Evolutionary conservation across 2,113 vertebrate species (phyloP).

Genomic region (Vidua macroura): DNA sequence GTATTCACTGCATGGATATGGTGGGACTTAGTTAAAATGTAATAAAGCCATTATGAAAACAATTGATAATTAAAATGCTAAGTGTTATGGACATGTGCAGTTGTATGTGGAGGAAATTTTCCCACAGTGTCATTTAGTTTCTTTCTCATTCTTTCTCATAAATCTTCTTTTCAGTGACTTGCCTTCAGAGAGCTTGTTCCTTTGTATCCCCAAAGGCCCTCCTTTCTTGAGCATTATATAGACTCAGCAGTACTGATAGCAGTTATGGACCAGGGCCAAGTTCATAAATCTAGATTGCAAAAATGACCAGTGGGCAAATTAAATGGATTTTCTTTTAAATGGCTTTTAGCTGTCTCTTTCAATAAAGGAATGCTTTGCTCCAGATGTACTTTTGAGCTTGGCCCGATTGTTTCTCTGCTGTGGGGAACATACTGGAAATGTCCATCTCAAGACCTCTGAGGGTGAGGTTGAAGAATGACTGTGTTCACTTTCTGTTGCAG

Average conservation of each 20-base stretch:
- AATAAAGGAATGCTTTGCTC: neutral
- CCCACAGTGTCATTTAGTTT: neutral
- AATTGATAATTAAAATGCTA: neutral
- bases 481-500: constrained; percentile 36
- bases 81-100: neutral
- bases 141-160: neutral
- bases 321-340: neutral
- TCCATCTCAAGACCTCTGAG: neutral
- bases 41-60: neutral
- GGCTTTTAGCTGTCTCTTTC: neutral
- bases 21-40: neutral
- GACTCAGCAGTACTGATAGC: neutral
- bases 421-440: neutral
- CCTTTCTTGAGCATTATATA: neutral
- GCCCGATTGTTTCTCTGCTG: neutral
- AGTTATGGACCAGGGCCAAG: neutral
- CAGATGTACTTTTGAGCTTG: neutral
- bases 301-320: neutral
- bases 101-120: neutral
- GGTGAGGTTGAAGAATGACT: neutral
- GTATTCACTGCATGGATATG: neutral
- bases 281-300: neutral
- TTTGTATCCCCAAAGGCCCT: neutral
- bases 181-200: neutral
- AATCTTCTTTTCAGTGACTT: neutral